Conservation (phyloP, 2,888 invertebrate genomes). For the Drosophila nr. medialis region DNA sequence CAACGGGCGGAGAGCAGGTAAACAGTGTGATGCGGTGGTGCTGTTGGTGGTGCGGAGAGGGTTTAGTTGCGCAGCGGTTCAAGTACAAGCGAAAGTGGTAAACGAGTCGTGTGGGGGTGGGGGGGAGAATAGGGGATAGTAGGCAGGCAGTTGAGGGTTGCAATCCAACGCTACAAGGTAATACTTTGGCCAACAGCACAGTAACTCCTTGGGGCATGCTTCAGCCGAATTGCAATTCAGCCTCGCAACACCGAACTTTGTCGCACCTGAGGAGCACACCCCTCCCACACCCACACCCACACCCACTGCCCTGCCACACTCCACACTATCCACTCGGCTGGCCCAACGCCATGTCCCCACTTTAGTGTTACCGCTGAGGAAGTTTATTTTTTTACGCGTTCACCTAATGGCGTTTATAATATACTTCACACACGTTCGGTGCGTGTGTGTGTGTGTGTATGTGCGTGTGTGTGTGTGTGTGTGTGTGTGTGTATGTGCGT, state of each 20-base stretch:
- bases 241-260: conserved; percentile 23
- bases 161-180: conserved; percentile 8
- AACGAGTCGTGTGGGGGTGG: too few species aligned
- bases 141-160: neutral
- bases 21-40: neutral
- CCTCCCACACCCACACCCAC: too few species aligned
- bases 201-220: conserved; percentile 73
- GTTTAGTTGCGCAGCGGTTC: neutral
- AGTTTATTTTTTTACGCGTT: conserved; percentile 31
- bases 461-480: conserved; percentile 4
- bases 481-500: conserved; percentile 14
- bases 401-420: conserved; percentile 68
- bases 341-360: neutral
- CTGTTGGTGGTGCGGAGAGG: neutral
- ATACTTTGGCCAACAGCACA: conserved; percentile 28
- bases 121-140: neutral
- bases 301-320: neutral
- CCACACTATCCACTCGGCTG: conserved; percentile 11
- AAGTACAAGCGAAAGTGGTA: conserved; percentile 4
- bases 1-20: conserved; percentile 20
- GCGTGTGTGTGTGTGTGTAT: conserved; percentile 1
- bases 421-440: conserved; percentile 34
- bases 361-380: conserved; percentile 1
- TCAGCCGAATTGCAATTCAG: conserved; percentile 63
- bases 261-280: neutral